phyloP scores from a whole-genome alignment of 2,888 invertebrate genomes.

The Adelphocoris suturalis region DNA sequence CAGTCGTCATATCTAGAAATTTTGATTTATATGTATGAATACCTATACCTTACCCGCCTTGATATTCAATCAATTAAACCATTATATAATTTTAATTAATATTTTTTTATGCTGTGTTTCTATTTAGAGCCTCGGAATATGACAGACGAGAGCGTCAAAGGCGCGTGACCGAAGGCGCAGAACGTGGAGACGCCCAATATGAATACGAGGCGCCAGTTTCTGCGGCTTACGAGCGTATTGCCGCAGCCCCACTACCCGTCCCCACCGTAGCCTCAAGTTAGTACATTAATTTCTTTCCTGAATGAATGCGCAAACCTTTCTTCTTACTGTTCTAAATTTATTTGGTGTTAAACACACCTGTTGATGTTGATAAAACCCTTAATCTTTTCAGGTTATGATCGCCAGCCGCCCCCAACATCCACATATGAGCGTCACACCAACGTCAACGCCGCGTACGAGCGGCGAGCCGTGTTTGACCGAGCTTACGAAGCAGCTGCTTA shows the following conservation, averaged over 20 bases:
- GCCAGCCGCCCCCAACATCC: background rate
- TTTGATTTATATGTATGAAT: too few relatives aligned
- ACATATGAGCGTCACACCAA: slow-evolving; percentile 30
- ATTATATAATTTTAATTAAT: too few relatives aligned
- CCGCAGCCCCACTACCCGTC: background rate
- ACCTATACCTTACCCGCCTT: too few relatives aligned
- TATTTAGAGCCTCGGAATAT: background rate
- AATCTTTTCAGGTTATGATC: slow-evolving; percentile 49
- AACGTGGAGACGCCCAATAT: background rate
- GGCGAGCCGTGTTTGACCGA: slow-evolving; percentile 53
- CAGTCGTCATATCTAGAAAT: too few relatives aligned
- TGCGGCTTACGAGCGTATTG: slow-evolving; percentile 17
- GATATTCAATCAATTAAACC: too few relatives aligned
- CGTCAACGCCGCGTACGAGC: slow-evolving; percentile 39
- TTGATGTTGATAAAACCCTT: too few relatives aligned
- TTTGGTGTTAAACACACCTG: too few relatives aligned
- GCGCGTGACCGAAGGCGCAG: background rate
- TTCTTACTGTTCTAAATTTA: too few relatives aligned
- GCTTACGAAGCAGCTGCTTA: slow-evolving; percentile 61
- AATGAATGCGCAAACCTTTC: too few relatives aligned
- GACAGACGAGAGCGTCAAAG: slow-evolving; percentile 10
- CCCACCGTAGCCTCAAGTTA: background rate
- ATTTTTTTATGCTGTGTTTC: too few relatives aligned
- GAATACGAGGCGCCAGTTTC: background rate
- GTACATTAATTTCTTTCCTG: too few relatives aligned